phyloP scores from a whole-genome alignment of 2,113 vertebrate species.

The Erythrolamprus reginae region DNA sequence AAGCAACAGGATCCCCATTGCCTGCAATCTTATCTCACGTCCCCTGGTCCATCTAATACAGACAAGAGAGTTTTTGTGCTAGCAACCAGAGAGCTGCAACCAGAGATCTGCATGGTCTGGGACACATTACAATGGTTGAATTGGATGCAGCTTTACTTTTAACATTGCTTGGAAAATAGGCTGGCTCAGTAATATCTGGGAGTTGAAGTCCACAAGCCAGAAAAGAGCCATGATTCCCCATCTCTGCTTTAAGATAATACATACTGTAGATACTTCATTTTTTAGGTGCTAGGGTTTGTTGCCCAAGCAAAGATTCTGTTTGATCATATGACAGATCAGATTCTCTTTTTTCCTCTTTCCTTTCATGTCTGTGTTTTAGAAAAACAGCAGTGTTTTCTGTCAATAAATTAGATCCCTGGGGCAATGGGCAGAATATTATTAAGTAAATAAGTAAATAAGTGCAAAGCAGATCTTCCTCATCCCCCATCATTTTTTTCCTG shows the following conservation, averaged over 20 bases:
- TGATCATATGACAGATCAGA: neutral
- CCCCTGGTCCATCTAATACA: neutral
- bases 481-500: neutral
- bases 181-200: no score
- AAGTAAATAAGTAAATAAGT: neutral
- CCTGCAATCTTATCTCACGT: neutral
- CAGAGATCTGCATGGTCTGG: neutral
- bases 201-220: neutral
- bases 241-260: neutral
- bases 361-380: neutral
- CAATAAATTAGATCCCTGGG: neutral
- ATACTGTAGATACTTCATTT: neutral
- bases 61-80: neutral
- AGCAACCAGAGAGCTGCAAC: neutral
- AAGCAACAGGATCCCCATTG: neutral
- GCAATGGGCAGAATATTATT: neutral
- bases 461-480: neutral
- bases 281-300: no score
- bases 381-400: neutral
- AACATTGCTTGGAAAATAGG: neutral
- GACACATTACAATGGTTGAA: neutral
- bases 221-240: neutral
- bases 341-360: neutral
- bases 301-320: neutral
- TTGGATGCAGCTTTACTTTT: neutral